These are phyloP conservation scores for Myiozetetes cayanensis DNA, from an alignment of 2,113 vertebrate species.

Conservation along the genomic window DNA sequence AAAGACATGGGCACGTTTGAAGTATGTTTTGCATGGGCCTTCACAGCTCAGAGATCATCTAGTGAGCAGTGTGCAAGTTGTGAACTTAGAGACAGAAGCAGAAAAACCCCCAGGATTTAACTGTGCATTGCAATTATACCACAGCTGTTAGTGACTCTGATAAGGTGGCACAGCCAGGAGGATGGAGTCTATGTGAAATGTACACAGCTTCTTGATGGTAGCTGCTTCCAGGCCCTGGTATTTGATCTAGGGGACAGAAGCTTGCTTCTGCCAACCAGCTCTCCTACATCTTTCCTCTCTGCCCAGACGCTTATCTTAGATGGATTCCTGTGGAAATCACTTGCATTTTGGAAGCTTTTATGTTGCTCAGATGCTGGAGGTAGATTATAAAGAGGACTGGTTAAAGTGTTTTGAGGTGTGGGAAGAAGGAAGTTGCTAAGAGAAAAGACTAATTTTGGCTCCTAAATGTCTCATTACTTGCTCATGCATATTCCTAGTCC, in stretches of 20 bases:
- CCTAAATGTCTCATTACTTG: slow-evolving; percentile 48
- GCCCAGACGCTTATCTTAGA: not conserved
- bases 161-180: not conserved
- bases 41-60: not conserved
- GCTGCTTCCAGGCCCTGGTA: not conserved
- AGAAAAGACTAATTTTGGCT: slow-evolving; percentile 45
- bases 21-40: not conserved
- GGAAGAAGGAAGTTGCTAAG: slow-evolving; percentile 60
- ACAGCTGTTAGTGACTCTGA: not conserved
- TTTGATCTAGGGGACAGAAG: not conserved
- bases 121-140: not conserved
- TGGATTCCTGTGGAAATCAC: not conserved
- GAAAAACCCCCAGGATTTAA: not conserved
- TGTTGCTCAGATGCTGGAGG: slow-evolving; percentile 4
- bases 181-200: not conserved
- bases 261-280: not conserved
- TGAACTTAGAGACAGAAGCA: not conserved
- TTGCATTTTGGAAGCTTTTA: not conserved
- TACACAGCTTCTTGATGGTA: not conserved
- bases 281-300: not conserved
- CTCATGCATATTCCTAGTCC: slow-evolving; percentile 41
- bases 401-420: slow-evolving; percentile 16
- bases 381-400: slow-evolving; percentile 39
- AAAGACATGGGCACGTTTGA: not conserved
- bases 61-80: not conserved